A percentile compares a stretch with the other conserved stretches of the same genome.
Evolutionary conservation across 2,888 invertebrate species (phyloP).

Genomic region (Tuta absoluta): DNA sequence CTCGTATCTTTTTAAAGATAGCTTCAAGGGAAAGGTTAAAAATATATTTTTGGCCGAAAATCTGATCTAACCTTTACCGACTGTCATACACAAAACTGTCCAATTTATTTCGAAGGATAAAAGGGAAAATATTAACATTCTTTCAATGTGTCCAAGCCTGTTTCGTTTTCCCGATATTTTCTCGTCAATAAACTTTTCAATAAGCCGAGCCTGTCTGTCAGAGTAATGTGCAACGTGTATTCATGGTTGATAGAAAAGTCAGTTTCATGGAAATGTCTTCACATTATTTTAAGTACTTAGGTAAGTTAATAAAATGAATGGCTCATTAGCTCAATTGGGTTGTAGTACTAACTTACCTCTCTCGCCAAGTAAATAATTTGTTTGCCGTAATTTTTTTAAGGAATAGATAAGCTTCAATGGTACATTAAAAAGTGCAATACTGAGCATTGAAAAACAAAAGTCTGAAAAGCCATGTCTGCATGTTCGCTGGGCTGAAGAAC

Average conservation of each 20-base stretch:
- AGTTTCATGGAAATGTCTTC: no score
- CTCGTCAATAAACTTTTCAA: constrained; percentile 18
- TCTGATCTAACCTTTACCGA: neutral
- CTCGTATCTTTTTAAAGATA: neutral
- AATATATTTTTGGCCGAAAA: neutral
- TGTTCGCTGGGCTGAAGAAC: no score
- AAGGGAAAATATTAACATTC: neutral
- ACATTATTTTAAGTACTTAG: no score
- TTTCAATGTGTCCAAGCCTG: constrained; percentile 9
- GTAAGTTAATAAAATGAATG: no score
- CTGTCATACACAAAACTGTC: neutral
- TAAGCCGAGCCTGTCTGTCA: constrained; percentile 2
- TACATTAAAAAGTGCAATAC: no score
- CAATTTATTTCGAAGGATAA: neutral
- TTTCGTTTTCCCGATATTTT: constrained; percentile 4
- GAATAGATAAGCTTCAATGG: no score
- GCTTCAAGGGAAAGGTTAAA: neutral
- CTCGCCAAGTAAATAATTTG: no score
- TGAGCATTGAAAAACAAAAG: no score
- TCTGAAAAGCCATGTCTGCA: no score
- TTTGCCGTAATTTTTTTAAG: no score
- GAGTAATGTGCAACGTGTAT: constrained; percentile 1
- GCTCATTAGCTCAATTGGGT: no score
- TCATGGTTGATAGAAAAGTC: neutral
- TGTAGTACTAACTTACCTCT: no score